Evolutionary conservation across 2,888 invertebrate species (phyloP).

Genomic region (Ligdia adustata): DNA sequence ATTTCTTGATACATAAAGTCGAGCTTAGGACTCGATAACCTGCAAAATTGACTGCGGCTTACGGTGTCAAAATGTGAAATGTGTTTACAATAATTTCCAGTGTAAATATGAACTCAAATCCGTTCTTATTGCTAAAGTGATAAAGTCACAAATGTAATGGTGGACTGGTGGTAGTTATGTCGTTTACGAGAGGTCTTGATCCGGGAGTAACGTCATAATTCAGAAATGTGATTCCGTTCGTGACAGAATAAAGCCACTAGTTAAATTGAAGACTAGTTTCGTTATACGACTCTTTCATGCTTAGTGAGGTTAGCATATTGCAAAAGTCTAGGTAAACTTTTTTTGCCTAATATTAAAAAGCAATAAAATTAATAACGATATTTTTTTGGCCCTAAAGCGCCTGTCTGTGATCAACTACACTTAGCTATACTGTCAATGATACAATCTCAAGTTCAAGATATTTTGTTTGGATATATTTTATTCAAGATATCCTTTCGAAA

Average conservation of each 20-base stretch:
- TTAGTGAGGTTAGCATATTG: not conserved
- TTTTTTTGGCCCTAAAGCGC: too few relatives aligned
- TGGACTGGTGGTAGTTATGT: constrained; percentile 4
- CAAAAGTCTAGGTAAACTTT: too few relatives aligned
- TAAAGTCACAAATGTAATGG: constrained; percentile 15
- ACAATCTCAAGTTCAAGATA: too few relatives aligned
- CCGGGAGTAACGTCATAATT: constrained; percentile 44
- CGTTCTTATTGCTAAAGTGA: not conserved
- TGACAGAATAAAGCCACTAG: constrained; percentile 42
- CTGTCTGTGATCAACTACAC: too few relatives aligned
- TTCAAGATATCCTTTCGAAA: constrained; percentile 17
- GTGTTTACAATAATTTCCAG: constrained; percentile 37
- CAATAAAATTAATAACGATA: too few relatives aligned
- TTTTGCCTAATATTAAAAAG: too few relatives aligned
- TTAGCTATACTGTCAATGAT: too few relatives aligned
- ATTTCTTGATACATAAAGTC: constrained; percentile 43
- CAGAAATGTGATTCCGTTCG: constrained; percentile 45
- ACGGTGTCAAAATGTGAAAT: constrained; percentile 40
- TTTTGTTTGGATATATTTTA: too few relatives aligned
- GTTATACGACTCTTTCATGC: constrained; percentile 5
- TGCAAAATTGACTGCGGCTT: constrained; percentile 40
- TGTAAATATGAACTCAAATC: constrained; percentile 7
- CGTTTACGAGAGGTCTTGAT: constrained; percentile 6
- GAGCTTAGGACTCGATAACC: constrained; percentile 40
- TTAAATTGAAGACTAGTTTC: constrained; percentile 30